Evolutionary conservation across 2,113 vertebrate species (phyloP).

Genomic region (Clupea harengus): DNA sequence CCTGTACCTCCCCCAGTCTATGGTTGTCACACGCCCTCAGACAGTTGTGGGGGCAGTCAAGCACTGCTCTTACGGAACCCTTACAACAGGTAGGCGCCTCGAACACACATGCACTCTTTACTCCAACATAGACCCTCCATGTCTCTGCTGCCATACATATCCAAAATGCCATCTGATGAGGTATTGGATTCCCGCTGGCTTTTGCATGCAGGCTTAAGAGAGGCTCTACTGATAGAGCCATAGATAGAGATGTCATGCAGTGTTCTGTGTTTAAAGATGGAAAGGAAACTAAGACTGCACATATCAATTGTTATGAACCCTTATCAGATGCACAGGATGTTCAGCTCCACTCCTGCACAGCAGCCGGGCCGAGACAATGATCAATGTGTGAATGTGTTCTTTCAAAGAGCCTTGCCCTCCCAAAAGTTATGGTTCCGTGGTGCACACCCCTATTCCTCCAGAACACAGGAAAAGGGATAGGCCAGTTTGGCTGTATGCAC

Average conservation of each 20-base stretch:
- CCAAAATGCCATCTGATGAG: neutral
- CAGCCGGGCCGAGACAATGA: neutral
- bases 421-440: constrained; percentile 47
- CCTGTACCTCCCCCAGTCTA: constrained; percentile 92
- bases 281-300: neutral
- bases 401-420: neutral
- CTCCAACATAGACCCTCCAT: neutral
- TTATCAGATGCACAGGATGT: neutral
- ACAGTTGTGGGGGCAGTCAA: constrained; percentile 91
- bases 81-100: constrained; percentile 88
- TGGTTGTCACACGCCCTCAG: constrained; percentile 92
- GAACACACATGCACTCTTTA: neutral
- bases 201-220: neutral
- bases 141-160: neutral
- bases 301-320: neutral
- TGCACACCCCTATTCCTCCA: constrained; percentile 25
- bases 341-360: neutral
- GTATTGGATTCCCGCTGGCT: neutral
- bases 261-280: neutral
- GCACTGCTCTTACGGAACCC: constrained; percentile 92
- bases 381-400: neutral
- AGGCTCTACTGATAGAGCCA: neutral
- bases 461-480: constrained; percentile 49
- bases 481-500: neutral
- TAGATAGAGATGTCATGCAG: neutral